phyloP scores from a whole-genome alignment of 2,113 vertebrate genomes.

The Mugil cephalus region DNA sequence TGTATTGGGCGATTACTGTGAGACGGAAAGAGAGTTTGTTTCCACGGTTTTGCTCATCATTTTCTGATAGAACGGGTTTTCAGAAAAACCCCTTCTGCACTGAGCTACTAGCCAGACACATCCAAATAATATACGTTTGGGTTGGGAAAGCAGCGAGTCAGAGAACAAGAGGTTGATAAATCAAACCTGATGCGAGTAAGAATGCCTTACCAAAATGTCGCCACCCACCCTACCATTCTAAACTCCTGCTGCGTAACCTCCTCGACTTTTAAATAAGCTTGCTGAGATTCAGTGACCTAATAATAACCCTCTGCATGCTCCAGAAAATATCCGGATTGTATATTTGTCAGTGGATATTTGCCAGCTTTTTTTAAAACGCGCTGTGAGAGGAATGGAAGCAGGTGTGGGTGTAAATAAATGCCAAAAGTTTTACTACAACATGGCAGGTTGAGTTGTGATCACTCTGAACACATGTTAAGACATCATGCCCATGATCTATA shows the following conservation, averaged over 20 bases:
- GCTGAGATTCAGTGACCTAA: conserved; percentile 34
- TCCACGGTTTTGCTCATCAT: conserved; percentile 28
- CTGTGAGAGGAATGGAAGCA: not conserved
- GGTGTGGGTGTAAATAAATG: not conserved
- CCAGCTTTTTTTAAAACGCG: not conserved
- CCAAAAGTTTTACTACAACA: not conserved
- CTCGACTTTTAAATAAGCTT: conserved; percentile 32
- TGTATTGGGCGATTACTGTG: conserved; percentile 40
- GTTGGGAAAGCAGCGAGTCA: not conserved
- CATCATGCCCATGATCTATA: too few species aligned
- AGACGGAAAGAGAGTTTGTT: conserved; percentile 16
- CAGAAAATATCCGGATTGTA: not conserved
- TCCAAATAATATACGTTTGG: not conserved
- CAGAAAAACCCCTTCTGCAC: conserved; percentile 6
- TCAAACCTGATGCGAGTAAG: conserved; percentile 3
- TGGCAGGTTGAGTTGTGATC: not conserved
- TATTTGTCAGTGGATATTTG: conserved; percentile 2
- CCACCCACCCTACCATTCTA: not conserved
- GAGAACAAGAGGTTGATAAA: not conserved
- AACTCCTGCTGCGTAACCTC: too few species aligned
- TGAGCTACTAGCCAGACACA: not conserved
- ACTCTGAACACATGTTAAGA: too few species aligned
- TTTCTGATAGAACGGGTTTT: conserved; percentile 11
- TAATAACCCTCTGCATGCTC: conserved; percentile 13
- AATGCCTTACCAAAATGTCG: conserved; percentile 7